Evolutionary conservation across 2,888 invertebrate species (phyloP).

Genomic region (Chirona hameri): DNA sequence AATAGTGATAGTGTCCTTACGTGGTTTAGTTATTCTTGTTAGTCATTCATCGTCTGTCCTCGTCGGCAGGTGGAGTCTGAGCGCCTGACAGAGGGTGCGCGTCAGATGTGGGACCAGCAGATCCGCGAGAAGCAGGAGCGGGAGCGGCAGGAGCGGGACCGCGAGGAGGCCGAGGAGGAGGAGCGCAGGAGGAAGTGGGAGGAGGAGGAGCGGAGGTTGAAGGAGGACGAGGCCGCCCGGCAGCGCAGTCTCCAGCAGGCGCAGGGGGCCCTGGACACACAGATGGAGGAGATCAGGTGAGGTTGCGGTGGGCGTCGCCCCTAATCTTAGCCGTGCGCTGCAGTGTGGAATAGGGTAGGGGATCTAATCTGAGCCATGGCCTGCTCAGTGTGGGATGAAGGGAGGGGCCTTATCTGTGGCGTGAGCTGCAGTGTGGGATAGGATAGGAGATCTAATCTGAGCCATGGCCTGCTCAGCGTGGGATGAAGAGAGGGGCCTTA

Average conservation of each 20-base stretch:
- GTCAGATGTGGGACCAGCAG: conserved; percentile 1
- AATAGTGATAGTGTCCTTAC: too few species aligned
- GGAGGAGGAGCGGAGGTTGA: neutral
- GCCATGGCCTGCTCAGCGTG: too few species aligned
- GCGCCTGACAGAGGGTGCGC: neutral
- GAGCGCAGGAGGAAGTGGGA: neutral
- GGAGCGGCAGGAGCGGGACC: neutral
- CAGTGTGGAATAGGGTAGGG: too few species aligned
- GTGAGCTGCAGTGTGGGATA: too few species aligned
- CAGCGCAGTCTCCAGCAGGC: conserved; percentile 27
- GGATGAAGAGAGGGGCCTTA: too few species aligned
- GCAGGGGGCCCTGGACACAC: neutral
- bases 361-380: too few species aligned
- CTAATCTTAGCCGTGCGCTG: neutral
- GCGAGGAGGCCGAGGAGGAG: conserved; percentile 1
- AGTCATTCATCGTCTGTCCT: too few species aligned
- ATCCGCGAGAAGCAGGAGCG: neutral
- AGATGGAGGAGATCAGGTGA: neutral
- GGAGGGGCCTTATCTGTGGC: too few species aligned
- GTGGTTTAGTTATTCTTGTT: too few species aligned
- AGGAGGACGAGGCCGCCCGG: neutral
- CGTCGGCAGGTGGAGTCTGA: neutral
- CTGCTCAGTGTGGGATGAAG: too few species aligned
- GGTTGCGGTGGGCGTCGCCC: neutral
- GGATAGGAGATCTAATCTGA: too few species aligned